These are phyloP conservation scores for Cnemophilus loriae DNA, from an alignment of 2,113 vertebrate genomes.

Conservation along the genomic window DNA sequence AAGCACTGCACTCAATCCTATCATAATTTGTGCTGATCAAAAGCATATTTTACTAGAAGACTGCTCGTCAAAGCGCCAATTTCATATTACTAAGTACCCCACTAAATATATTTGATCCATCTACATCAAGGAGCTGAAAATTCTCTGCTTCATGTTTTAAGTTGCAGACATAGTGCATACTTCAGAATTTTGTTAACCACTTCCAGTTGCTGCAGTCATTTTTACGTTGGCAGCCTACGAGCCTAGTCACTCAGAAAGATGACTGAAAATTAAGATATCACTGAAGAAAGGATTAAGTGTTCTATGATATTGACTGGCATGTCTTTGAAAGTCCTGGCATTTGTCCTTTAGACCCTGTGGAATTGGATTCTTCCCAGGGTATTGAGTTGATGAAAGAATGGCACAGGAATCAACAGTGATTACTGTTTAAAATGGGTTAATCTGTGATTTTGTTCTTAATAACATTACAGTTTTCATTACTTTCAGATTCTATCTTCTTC, in stretches of 20 bases:
- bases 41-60: neutral
- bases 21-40: neutral
- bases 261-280: neutral
- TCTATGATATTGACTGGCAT: neutral
- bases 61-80: neutral
- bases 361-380: neutral
- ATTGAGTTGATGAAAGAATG: neutral
- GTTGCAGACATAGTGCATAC: neutral
- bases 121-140: conserved; percentile 19
- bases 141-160: neutral
- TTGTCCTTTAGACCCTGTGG: neutral
- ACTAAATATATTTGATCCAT: neutral
- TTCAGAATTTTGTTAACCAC: neutral
- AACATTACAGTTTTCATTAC: neutral
- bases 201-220: neutral
- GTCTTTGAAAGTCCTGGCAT: neutral
- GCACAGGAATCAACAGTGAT: neutral
- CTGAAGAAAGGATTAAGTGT: neutral
- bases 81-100: neutral
- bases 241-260: neutral
- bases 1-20: neutral
- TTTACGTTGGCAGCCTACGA: neutral
- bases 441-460: neutral
- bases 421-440: neutral
- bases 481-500: neutral